These are phyloP conservation scores for Gorsachius goisagi DNA, from an alignment of 2,113 vertebrate species.

Conservation along the genomic window DNA sequence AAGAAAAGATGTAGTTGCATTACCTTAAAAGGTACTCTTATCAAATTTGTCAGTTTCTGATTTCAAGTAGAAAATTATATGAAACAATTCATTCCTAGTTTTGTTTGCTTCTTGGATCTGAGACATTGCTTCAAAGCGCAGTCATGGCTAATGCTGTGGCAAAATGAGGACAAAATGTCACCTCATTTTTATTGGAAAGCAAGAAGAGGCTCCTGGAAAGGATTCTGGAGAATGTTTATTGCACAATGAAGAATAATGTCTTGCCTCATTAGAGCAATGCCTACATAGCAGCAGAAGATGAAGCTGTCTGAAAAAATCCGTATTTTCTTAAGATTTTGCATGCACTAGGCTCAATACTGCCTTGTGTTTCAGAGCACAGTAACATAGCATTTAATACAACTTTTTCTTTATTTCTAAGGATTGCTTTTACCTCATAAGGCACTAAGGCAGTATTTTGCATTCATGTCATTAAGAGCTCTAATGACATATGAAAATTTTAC, in stretches of 20 bases:
- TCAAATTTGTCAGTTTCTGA: slow-evolving; percentile 9
- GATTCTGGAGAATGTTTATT: not conserved
- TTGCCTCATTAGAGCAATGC: not conserved
- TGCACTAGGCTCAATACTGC: not conserved
- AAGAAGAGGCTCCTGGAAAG: not conserved
- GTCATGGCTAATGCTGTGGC: not conserved
- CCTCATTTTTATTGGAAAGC: not conserved
- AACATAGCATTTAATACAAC: not conserved
- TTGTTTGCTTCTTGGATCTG: not conserved
- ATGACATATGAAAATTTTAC: not conserved
- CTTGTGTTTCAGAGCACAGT: not conserved
- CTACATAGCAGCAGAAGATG: not conserved
- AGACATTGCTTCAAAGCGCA: not conserved
- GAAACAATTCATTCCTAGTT: not conserved
- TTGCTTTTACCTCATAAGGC: not conserved
- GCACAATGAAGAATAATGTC: not conserved
- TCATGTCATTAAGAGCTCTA: not conserved
- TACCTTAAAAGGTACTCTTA: slow-evolving; percentile 40
- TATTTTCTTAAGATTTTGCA: not conserved
- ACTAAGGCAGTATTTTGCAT: not conserved
- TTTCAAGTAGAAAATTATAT: slow-evolving; percentile 47
- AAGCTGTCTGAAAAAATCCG: not conserved
- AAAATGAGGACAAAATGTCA: not conserved
- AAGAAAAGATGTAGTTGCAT: slow-evolving; percentile 25
- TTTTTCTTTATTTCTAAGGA: not conserved